A percentile compares a stretch with the other conserved stretches of the same genome.
Evolutionary conservation across 1,140 invertebrate genomes (phyloP).

Genomic region (Musca domestica): DNA sequence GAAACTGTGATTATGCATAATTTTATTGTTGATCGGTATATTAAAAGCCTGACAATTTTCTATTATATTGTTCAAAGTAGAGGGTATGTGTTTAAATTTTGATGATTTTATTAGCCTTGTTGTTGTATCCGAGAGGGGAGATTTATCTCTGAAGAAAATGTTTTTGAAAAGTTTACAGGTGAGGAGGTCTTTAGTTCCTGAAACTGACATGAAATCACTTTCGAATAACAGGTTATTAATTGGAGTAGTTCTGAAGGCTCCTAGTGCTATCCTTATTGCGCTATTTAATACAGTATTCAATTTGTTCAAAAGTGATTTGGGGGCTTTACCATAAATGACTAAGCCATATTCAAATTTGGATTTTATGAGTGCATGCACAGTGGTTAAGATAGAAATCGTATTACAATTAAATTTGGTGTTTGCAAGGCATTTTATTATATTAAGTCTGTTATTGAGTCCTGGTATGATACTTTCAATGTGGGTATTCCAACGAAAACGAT

Average conservation of each 20-base stretch:
- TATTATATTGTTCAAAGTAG: background rate
- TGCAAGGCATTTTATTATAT: conserved; percentile 31
- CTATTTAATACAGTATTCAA: background rate
- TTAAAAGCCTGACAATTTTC: background rate
- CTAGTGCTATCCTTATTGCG: conserved; percentile 4
- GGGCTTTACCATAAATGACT: conserved; percentile 20
- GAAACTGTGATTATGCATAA: background rate
- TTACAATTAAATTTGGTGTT: conserved; percentile 28
- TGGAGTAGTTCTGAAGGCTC: no score
- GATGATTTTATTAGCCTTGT: no score
- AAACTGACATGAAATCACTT: background rate
- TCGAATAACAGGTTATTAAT: conserved; percentile 4
- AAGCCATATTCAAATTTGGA: conserved; percentile 25
- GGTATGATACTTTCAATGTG: conserved; percentile 20
- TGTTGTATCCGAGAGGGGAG: no score
- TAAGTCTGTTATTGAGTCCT: conserved; percentile 17
- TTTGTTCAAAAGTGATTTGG: conserved; percentile 2
- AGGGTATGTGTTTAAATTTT: background rate
- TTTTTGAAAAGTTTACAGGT: no score
- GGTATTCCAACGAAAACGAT: conserved; percentile 28
- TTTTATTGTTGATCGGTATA: background rate
- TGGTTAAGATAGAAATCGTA: conserved; percentile 14
- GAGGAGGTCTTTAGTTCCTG: no score
- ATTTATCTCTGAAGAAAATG: no score
- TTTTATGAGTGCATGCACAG: conserved; percentile 23